Evolutionary conservation across 2,797 vertebrate genomes (phyloP).

Genomic region (Nasua narica): DNA sequence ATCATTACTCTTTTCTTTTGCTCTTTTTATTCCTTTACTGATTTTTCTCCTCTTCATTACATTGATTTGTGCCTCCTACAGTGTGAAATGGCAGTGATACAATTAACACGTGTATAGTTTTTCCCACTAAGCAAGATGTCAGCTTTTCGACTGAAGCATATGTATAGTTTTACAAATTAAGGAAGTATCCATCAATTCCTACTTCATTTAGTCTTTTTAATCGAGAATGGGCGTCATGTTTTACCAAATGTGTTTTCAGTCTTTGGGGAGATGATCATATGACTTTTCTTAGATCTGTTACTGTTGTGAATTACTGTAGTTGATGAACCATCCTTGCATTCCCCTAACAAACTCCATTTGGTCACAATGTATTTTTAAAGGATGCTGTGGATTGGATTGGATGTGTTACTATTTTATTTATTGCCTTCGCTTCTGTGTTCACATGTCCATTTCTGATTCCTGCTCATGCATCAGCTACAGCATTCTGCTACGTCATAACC

Average conservation of each 20-base stretch:
- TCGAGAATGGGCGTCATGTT: neutral
- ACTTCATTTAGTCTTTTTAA: neutral
- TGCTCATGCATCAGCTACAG: neutral
- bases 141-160: neutral
- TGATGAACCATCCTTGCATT: constrained; percentile 29
- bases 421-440: neutral
- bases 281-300: neutral
- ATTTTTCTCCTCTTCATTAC: neutral
- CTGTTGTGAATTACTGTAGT: neutral
- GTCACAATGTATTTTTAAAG: neutral
- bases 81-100: neutral
- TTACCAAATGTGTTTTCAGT: neutral
- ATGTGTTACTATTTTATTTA: neutral
- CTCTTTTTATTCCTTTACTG: neutral
- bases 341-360: neutral
- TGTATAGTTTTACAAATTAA: neutral
- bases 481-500: neutral
- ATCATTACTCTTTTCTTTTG: neutral
- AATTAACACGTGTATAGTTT: neutral
- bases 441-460: neutral
- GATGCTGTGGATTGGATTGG: neutral
- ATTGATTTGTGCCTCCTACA: neutral
- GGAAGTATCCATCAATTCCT: neutral
- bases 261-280: neutral
- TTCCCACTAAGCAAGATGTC: neutral